Evolutionary conservation across 2,113 vertebrate species (phyloP).

Genomic region (Perccottus glenii): DNA sequence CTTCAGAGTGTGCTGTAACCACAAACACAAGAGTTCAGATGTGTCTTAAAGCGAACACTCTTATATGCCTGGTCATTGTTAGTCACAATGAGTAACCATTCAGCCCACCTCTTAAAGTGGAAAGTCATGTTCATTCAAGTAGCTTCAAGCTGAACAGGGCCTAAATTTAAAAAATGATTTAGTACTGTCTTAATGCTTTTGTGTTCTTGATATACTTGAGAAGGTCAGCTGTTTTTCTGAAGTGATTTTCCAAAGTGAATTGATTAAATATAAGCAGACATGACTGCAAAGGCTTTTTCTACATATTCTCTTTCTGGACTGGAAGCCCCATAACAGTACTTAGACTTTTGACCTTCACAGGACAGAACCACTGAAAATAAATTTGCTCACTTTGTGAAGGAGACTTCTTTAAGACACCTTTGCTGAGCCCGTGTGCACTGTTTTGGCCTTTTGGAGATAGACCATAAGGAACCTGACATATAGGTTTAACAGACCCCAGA

Average conservation of each 20-base stretch:
- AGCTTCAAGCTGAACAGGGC: conserved; percentile 5
- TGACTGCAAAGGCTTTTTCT: background rate
- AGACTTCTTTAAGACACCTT: background rate
- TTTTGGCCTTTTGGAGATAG: background rate
- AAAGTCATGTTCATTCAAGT: conserved; percentile 34
- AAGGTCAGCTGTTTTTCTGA: conserved; percentile 24
- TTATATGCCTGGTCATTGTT: background rate
- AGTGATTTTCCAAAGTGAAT: conserved; percentile 1
- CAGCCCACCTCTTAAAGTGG: conserved; percentile 20
- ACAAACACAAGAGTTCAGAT: conserved; percentile 2
- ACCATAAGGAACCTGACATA: too few species aligned
- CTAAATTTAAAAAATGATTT: conserved; percentile 24
- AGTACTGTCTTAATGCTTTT: conserved; percentile 6
- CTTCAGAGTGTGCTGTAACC: background rate
- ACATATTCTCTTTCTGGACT: background rate
- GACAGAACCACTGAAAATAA: too few species aligned
- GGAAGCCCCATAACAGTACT: background rate
- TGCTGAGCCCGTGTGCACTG: background rate
- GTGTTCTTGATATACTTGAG: background rate
- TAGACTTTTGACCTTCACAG: background rate
- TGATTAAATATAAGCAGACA: conserved; percentile 12
- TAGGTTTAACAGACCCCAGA: conserved; percentile 7
- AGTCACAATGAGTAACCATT: conserved; percentile 1
- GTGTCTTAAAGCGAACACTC: background rate
- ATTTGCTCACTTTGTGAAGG: background rate